Evolutionary conservation across 1,140 invertebrate genomes (phyloP).

Genomic region (Metaphire vulgaris): DNA sequence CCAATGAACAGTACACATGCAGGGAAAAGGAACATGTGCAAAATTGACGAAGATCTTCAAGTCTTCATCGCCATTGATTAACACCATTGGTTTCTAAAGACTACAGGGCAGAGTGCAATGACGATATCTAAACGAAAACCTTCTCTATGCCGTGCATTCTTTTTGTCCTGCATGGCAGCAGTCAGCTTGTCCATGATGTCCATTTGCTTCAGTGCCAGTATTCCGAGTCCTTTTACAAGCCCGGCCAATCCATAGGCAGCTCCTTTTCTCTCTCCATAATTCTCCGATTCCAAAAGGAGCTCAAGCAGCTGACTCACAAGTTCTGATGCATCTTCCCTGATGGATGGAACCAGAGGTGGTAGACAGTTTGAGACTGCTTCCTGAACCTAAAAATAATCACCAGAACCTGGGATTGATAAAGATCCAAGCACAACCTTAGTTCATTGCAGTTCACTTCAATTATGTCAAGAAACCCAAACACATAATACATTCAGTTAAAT

Average conservation of each 20-base stretch:
- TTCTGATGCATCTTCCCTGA: slow-evolving; percentile 79
- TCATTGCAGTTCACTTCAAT: not conserved
- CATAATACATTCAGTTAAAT: too few species aligned
- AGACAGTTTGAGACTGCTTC: slow-evolving; percentile 95
- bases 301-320: slow-evolving; percentile 79
- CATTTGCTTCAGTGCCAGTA: slow-evolving; percentile 85
- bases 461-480: not conserved
- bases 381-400: slow-evolving; percentile 69
- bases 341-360: slow-evolving; percentile 81
- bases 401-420: too few species aligned
- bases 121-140: slow-evolving; percentile 58
- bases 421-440: too few species aligned
- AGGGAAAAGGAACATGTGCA: too few species aligned
- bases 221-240: slow-evolving; percentile 88
- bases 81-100: too few species aligned
- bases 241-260: slow-evolving; percentile 54
- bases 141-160: slow-evolving; percentile 85
- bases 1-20: too few species aligned
- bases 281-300: slow-evolving; percentile 82
- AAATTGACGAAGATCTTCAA: too few species aligned
- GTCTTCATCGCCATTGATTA: too few species aligned
- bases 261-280: slow-evolving; percentile 85
- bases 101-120: too few species aligned
- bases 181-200: slow-evolving; percentile 92
- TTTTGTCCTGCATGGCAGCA: slow-evolving; percentile 91